Evolutionary conservation across 2,888 invertebrate species (phyloP).

Genomic region (Holacanthella duospinosa): DNA sequence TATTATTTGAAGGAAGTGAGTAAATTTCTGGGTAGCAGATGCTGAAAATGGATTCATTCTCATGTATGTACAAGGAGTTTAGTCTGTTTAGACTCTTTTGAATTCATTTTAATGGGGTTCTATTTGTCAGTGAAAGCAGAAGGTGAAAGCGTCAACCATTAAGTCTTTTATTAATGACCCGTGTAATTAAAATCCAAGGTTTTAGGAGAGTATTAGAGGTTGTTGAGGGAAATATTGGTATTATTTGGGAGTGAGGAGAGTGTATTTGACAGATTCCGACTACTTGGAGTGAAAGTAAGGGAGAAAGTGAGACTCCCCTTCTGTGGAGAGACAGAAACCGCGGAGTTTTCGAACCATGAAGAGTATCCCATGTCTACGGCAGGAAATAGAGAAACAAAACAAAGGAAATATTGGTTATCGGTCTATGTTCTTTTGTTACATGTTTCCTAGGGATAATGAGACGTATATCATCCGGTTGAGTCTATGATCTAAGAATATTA

Average conservation of each 20-base stretch:
- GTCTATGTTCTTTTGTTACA: background rate
- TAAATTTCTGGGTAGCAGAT: too few relatives aligned
- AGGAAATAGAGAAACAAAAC: background rate
- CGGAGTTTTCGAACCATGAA: background rate
- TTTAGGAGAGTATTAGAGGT: background rate
- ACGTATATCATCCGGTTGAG: too few relatives aligned
- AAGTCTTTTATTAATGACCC: background rate
- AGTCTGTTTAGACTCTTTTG: too few relatives aligned
- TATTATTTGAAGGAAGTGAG: too few relatives aligned
- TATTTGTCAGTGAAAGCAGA: background rate
- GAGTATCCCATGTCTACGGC: background rate
- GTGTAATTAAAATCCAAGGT: background rate
- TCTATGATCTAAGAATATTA: too few relatives aligned
- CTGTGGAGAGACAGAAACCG: background rate
- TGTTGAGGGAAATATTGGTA: background rate
- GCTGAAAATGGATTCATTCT: too few relatives aligned
- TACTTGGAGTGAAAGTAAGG: background rate
- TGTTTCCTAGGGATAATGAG: too few relatives aligned
- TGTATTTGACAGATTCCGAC: background rate
- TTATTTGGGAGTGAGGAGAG: background rate
- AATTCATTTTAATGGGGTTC: too few relatives aligned
- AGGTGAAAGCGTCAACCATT: background rate
- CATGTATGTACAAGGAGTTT: too few relatives aligned
- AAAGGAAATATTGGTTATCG: background rate
- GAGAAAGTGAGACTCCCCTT: background rate